Conservation (phyloP, 2,888 invertebrate genomes). For the Lasius fuliginosus region DNA sequence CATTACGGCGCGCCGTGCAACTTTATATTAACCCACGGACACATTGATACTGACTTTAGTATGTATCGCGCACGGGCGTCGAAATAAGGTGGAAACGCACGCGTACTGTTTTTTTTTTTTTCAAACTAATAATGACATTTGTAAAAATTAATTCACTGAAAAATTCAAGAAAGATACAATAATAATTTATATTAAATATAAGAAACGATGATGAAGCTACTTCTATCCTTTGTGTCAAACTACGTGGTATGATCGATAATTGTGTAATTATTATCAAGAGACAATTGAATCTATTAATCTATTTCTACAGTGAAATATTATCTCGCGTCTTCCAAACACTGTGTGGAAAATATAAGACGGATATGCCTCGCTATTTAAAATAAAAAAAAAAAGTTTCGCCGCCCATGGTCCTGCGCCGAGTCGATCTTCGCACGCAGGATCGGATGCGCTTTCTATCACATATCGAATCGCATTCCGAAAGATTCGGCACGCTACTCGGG, state of each 20-base stretch:
- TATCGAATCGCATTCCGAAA: conserved; percentile 37
- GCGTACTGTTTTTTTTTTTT: not conserved
- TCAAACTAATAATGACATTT: not conserved
- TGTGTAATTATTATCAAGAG: not conserved
- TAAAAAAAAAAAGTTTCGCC: not conserved
- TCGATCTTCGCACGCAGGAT: not conserved
- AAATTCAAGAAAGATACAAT: not conserved
- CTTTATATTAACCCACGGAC: conserved; percentile 30
- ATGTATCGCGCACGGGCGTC: not conserved
- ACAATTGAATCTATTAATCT: not conserved
- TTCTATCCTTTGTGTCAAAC: not conserved
- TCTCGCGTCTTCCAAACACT: not conserved
- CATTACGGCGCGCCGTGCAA: conserved; percentile 24
- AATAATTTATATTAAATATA: not conserved
- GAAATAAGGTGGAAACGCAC: not conserved
- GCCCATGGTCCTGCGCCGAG: not conserved
- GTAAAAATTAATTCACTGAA: not conserved
- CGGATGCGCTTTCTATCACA: conserved; percentile 23
- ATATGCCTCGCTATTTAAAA: not conserved
- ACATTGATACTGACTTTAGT: conserved; percentile 21
- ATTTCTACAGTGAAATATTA: not conserved
- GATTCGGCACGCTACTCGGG: conserved; percentile 27
- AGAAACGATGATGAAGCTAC: not conserved
- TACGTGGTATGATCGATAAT: not conserved
- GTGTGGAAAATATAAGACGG: not conserved